Evolutionary conservation across 2,888 invertebrate species (phyloP).

Genomic region (Galerucella nymphaeae): DNA sequence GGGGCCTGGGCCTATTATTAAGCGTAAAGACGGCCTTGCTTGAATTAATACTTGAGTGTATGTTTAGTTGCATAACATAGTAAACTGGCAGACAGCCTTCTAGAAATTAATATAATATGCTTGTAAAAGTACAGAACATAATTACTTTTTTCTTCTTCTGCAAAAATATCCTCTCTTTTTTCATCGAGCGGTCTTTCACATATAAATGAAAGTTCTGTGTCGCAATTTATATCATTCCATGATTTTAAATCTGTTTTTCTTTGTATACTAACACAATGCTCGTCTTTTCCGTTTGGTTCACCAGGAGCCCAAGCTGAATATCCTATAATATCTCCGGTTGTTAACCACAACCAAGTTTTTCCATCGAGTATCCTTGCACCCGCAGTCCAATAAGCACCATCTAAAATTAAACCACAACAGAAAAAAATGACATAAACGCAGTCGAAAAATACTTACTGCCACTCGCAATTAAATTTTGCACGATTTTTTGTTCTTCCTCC

Average conservation of each 20-base stretch:
- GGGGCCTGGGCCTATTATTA: too few relatives aligned
- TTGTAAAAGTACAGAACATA: too few relatives aligned
- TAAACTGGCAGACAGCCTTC: too few relatives aligned
- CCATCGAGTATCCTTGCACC: slow-evolving; percentile 17
- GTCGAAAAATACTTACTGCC: slow-evolving; percentile 20
- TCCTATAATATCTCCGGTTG: slow-evolving; percentile 4
- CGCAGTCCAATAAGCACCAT: slow-evolving; percentile 8
- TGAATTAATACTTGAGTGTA: too few relatives aligned
- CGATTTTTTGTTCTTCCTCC: slow-evolving; percentile 19
- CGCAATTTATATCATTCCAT: slow-evolving; percentile 19
- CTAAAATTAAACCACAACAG: background rate
- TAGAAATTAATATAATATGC: too few relatives aligned
- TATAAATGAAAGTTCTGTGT: slow-evolving; percentile 5
- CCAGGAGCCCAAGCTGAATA: slow-evolving; percentile 11
- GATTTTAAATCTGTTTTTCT: background rate
- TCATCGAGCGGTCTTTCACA: slow-evolving; percentile 27
- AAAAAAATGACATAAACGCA: too few relatives aligned
- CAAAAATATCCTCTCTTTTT: slow-evolving; percentile 14
- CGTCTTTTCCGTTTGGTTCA: background rate
- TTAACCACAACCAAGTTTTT: slow-evolving; percentile 20
- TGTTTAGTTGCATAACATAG: too few relatives aligned
- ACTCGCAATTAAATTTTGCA: slow-evolving; percentile 24
- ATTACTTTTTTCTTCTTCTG: slow-evolving; percentile 24
- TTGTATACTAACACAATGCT: slow-evolving; percentile 6
- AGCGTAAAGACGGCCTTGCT: too few relatives aligned